These are phyloP conservation scores for Lophotriccus pileatus DNA, from an alignment of 2,797 vertebrate genomes.

Conservation along the genomic window DNA sequence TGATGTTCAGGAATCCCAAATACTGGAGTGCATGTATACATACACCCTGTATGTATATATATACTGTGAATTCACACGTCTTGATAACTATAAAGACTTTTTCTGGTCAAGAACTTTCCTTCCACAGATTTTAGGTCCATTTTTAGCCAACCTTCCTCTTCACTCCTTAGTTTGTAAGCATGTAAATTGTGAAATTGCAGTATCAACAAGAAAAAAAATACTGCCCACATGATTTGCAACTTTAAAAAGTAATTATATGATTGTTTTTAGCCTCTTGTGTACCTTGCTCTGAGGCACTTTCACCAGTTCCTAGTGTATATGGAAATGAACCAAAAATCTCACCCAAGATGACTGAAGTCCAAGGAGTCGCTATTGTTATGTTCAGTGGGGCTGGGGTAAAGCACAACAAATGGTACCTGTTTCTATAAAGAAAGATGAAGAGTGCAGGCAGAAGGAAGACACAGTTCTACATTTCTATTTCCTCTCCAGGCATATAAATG, in stretches of 20 bases:
- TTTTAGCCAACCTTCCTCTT: not conserved
- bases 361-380: not conserved
- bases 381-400: not conserved
- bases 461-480: not conserved
- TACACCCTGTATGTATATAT: not conserved
- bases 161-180: not conserved
- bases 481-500: not conserved
- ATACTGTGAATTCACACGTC: not conserved
- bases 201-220: not conserved
- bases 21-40: not conserved
- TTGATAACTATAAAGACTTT: not conserved
- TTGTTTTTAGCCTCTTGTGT: not conserved
- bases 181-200: not conserved
- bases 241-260: not conserved
- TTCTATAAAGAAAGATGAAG: not conserved
- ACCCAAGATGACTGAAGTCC: not conserved
- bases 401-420: not conserved
- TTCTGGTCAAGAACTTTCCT: not conserved
- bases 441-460: not conserved
- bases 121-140: not conserved
- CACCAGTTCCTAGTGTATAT: not conserved
- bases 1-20: not conserved
- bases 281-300: not conserved
- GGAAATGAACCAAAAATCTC: not conserved
- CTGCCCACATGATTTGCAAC: not conserved